Conservation (phyloP, 2,797 vertebrate genomes). For the Aselliscus stoliczkanus region DNA sequence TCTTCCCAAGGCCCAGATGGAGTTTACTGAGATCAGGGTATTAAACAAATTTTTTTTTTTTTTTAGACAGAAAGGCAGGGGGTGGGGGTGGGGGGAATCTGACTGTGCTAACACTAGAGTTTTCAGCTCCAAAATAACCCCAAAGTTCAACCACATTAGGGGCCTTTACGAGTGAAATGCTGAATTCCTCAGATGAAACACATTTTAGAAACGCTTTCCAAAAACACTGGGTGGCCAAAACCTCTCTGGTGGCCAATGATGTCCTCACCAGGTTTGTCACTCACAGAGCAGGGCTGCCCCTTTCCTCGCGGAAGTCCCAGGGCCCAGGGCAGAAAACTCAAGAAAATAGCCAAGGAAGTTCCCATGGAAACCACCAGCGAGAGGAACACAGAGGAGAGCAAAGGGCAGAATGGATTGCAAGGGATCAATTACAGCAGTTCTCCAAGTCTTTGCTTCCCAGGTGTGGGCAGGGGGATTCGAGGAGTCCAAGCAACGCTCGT, state of each 20-base stretch:
- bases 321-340: background rate
- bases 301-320: background rate
- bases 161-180: background rate
- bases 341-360: background rate
- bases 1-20: background rate
- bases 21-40: conserved; percentile 35
- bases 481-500: accelerated
- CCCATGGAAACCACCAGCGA: conserved; percentile 45
- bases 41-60: background rate
- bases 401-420: background rate
- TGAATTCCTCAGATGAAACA: background rate
- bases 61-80: background rate
- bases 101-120: background rate
- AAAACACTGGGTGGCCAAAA: background rate
- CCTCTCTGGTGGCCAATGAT: accelerated
- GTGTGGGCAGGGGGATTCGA: accelerated
- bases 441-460: background rate
- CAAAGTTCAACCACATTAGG: background rate
- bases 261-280: background rate
- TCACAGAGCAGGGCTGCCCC: background rate
- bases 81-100: too few relatives aligned
- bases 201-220: background rate
- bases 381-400: accelerated
- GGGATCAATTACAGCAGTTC: background rate
- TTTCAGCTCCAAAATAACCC: background rate